These are phyloP conservation scores for Actinia equina DNA, from an alignment of 64 coral and sea anemone species.

Conservation along the genomic window DNA sequence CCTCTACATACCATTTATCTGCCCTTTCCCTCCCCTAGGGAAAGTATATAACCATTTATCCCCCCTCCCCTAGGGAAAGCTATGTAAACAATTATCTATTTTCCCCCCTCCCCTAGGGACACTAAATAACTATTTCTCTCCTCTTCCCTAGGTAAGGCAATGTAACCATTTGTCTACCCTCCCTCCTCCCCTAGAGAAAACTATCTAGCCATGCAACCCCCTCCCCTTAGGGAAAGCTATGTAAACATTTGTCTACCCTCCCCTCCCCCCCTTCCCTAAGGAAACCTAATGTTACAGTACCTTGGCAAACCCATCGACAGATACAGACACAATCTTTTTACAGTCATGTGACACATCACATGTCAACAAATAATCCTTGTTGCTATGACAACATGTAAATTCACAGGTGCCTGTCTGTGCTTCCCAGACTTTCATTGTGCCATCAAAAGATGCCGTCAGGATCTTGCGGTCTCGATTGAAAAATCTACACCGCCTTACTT, in stretches of 20 bases:
- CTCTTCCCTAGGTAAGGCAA: no score
- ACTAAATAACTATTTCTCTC: background rate
- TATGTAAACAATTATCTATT: no score
- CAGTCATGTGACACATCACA: constrained; percentile 86
- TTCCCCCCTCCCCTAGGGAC: background rate
- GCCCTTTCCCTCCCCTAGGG: no score
- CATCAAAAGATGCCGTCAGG: constrained; percentile 85
- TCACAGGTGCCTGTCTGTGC: constrained; percentile 42
- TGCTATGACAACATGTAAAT: constrained; percentile 80
- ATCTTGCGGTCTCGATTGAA: constrained; percentile 41
- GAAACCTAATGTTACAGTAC: constrained; percentile 32
- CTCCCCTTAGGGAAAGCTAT: background rate
- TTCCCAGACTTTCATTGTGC: constrained; percentile 83
- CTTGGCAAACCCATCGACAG: constrained; percentile 84
- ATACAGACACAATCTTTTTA: constrained; percentile 65
- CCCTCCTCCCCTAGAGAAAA: no score
- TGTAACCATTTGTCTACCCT: no score
- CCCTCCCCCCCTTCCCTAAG: background rate
- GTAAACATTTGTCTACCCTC: background rate
- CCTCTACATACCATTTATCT: no score
- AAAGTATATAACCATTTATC: background rate
- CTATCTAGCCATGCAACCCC: no score
- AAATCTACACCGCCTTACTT: constrained; percentile 60
- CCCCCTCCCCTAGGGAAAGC: no score
- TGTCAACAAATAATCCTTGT: constrained; percentile 57